Percentiles rank a stretch among this genome's conserved stretches.
Evolutionary conservation across 2,113 vertebrate genomes (phyloP).

Genomic region (Myrmecophaga tridactyla): DNA sequence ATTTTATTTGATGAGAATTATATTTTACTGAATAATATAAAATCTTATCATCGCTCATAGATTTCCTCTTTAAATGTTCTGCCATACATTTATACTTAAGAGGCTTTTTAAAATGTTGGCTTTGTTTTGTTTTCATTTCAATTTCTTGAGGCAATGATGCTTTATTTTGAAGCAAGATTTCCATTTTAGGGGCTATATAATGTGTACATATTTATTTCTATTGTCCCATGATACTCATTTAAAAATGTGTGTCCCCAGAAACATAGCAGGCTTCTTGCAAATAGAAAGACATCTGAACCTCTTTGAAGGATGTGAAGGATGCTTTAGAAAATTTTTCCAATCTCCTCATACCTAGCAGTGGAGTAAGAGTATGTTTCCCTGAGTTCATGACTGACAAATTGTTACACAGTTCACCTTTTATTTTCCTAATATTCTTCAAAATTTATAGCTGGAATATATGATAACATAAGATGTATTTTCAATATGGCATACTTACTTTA

Average conservation of each 20-base stretch:
- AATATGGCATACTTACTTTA: neutral
- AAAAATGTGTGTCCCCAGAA: slow-evolving; percentile 1
- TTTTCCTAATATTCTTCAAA: neutral
- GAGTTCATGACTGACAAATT: slow-evolving; percentile 10
- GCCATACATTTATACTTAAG: neutral
- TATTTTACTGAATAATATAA: neutral
- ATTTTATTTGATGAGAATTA: neutral
- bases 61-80: neutral
- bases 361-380: neutral
- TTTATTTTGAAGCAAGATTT: neutral
- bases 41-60: neutral
- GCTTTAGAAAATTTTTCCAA: neutral
- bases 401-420: neutral
- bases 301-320: neutral
- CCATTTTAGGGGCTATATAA: neutral
- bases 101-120: neutral
- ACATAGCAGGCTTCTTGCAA: neutral
- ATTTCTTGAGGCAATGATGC: neutral
- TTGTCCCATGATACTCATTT: neutral
- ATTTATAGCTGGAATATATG: neutral
- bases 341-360: neutral
- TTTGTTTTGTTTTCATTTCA: neutral
- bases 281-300: neutral
- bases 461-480: neutral
- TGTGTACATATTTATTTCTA: neutral